A percentile compares a stretch with the other conserved stretches of the same genome.
Conservation (phyloP, 2,797 vertebrate species). For the Adrianichthys oophorus region DNA sequence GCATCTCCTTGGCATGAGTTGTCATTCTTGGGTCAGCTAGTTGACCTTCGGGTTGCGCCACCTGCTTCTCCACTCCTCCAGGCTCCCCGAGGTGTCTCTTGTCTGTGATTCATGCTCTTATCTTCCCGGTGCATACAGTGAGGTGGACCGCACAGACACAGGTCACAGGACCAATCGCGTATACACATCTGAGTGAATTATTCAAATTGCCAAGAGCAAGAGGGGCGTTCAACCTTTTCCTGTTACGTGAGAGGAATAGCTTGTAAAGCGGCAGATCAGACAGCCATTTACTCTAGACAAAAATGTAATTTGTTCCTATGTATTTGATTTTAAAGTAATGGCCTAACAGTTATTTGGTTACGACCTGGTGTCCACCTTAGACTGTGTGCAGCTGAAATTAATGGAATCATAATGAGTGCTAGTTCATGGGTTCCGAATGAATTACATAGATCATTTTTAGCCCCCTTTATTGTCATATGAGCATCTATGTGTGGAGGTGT, state of each 20-base stretch:
- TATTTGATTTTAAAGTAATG: conserved; percentile 57
- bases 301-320: conserved; percentile 55
- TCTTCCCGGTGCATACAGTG: conserved; percentile 62
- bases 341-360: conserved; percentile 42
- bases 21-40: conserved; percentile 52
- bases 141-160: conserved; percentile 53
- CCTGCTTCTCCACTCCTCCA: conserved; percentile 34
- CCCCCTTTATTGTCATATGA: conserved; percentile 39
- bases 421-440: conserved; percentile 42
- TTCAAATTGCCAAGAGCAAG: conserved; percentile 70
- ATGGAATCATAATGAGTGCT: conserved; percentile 49
- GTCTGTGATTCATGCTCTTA: conserved; percentile 65
- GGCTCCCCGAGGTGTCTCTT: conserved; percentile 57
- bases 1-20: conserved; percentile 51
- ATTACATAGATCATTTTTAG: conserved; percentile 56
- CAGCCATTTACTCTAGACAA: conserved; percentile 40
- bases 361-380: conserved; percentile 45
- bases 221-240: conserved; percentile 43
- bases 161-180: conserved; percentile 60
- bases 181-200: conserved; percentile 73
- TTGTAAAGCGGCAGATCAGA: conserved; percentile 38
- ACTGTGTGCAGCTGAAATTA: conserved; percentile 21
- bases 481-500: conserved; percentile 57
- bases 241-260: conserved; percentile 44
- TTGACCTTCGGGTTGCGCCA: conserved; percentile 55